Percentiles rank a stretch among this genome's conserved stretches.
These are phyloP conservation scores for Acronicta psi DNA, from an alignment of 2,888 invertebrate genomes.

Conservation along the genomic window DNA sequence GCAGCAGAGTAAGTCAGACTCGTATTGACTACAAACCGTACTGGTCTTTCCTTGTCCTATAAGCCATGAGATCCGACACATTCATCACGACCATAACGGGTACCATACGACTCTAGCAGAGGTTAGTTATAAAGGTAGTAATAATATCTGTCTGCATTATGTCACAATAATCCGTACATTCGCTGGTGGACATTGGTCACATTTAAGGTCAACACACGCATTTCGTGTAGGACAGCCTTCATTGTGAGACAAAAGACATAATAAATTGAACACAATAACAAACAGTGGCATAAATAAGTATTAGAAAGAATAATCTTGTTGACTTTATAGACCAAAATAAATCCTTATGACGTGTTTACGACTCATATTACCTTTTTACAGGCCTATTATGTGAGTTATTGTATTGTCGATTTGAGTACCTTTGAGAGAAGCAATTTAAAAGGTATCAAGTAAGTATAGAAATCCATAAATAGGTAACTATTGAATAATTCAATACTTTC, in stretches of 20 bases:
- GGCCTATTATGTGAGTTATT: constrained; percentile 25
- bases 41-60: too few relatives aligned
- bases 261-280: constrained; percentile 5
- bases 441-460: background rate
- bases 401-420: constrained; percentile 29
- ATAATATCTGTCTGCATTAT: too few relatives aligned
- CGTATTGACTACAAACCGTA: too few relatives aligned
- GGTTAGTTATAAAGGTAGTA: too few relatives aligned
- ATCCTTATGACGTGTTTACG: constrained; percentile 38
- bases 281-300: constrained; percentile 34
- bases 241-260: background rate
- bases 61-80: too few relatives aligned
- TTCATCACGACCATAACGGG: too few relatives aligned
- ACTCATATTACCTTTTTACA: constrained; percentile 32
- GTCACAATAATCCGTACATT: too few relatives aligned
- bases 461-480: background rate
- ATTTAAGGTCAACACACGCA: too few relatives aligned
- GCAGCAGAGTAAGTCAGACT: too few relatives aligned
- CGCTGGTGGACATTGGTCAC: too few relatives aligned
- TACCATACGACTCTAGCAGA: too few relatives aligned
- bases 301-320: constrained; percentile 18
- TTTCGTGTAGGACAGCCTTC: too few relatives aligned
- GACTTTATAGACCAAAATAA: constrained; percentile 36
- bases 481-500: background rate
- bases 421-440: constrained; percentile 13